Conservation (phyloP, 2,888 invertebrate genomes). For the Sturmia bella region DNA sequence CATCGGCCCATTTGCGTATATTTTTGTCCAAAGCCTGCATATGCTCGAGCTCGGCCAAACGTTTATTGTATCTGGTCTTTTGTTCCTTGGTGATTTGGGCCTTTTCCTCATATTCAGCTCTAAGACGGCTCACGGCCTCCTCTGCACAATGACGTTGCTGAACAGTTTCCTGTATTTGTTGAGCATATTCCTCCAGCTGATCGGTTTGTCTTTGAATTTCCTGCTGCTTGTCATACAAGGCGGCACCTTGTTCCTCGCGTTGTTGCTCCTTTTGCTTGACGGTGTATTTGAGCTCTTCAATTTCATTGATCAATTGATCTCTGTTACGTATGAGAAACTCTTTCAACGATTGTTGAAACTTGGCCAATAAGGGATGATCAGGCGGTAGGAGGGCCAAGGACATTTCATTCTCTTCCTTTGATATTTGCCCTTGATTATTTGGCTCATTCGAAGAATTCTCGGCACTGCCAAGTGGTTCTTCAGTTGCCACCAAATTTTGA, state of each 20-base stretch:
- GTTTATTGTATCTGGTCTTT: constrained; percentile 76
- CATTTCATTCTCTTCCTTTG: constrained; percentile 63
- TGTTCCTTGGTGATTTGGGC: constrained; percentile 73
- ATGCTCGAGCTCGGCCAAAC: constrained; percentile 77
- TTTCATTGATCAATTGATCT: constrained; percentile 85
- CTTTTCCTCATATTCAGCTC: constrained; percentile 79
- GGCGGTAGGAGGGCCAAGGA: constrained; percentile 83
- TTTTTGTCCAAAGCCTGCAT: constrained; percentile 79
- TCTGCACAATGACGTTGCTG: constrained; percentile 68
- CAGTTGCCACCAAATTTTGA: not conserved
- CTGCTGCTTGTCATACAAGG: constrained; percentile 83
- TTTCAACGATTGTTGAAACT: constrained; percentile 87
- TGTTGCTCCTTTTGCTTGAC: constrained; percentile 76
- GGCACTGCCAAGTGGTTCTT: constrained; percentile 69
- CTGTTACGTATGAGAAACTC: constrained; percentile 86
- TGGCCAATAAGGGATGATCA: constrained; percentile 88
- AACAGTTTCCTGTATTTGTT: constrained; percentile 78
- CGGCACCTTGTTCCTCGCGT: constrained; percentile 81
- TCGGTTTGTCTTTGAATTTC: constrained; percentile 82
- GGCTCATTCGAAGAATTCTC: constrained; percentile 59
- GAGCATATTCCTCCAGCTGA: constrained; percentile 82
- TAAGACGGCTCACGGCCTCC: constrained; percentile 75
- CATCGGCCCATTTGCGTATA: constrained; percentile 79
- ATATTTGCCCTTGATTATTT: not conserved
- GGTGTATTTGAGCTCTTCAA: constrained; percentile 85